Conservation (phyloP, 2,113 vertebrate genomes). For the Vanacampus margaritifer region DNA sequence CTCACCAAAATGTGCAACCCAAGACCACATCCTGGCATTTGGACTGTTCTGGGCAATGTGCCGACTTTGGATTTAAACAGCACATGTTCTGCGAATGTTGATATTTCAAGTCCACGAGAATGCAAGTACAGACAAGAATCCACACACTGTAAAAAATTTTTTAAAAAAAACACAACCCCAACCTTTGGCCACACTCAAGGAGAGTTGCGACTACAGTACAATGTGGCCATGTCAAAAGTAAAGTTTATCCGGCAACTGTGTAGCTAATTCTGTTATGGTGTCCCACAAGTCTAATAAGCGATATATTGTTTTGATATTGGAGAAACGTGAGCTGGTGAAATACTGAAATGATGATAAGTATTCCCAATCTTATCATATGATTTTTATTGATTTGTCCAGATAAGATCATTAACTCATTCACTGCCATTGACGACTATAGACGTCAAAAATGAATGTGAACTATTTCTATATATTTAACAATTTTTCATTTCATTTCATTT, state of each 20-base stretch:
- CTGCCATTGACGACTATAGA: too few species aligned
- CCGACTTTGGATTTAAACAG: background rate
- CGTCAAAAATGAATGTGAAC: too few species aligned
- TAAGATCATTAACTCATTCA: too few species aligned
- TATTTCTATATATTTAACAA: too few species aligned
- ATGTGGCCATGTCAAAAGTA: background rate
- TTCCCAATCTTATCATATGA: background rate
- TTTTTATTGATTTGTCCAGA: background rate
- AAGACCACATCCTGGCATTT: background rate
- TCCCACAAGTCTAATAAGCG: background rate
- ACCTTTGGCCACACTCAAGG: background rate
- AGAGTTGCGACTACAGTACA: background rate
- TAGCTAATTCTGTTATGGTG: background rate
- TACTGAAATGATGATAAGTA: background rate
- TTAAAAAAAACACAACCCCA: background rate
- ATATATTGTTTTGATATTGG: background rate
- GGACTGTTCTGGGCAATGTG: background rate
- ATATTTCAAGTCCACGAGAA: constrained; percentile 2
- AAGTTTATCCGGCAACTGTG: background rate
- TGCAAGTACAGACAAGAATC: constrained; percentile 2
- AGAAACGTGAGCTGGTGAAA: background rate
- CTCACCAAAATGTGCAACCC: background rate
- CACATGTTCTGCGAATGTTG: background rate
- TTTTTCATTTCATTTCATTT: too few species aligned
- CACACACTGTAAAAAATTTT: background rate